A percentile compares a stretch with the other conserved stretches of the same genome.
These are phyloP conservation scores for Siniperca scherzeri DNA, from an alignment of 2,797 vertebrate genomes.

Conservation along the genomic window DNA sequence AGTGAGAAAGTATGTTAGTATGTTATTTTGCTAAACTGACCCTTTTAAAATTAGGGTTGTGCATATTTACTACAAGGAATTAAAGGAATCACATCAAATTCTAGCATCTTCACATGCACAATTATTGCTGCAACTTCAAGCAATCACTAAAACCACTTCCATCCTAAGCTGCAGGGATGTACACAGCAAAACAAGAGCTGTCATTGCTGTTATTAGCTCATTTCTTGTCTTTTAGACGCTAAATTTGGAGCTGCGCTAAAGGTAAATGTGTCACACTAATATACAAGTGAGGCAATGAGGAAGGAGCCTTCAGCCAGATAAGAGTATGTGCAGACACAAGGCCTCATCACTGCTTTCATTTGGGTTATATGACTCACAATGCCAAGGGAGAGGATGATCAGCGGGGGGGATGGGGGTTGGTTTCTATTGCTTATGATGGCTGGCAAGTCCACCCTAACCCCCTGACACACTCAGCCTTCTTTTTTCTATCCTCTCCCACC, in stretches of 20 bases:
- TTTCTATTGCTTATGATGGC: conserved; percentile 13
- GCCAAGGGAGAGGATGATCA: conserved; percentile 52
- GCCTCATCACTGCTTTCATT: conserved; percentile 70
- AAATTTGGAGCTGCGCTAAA: conserved; percentile 33
- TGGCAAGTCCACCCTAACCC: conserved; percentile 7
- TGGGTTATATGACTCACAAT: conserved; percentile 65
- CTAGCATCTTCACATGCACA: background rate
- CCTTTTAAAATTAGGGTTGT: background rate
- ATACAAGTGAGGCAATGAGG: conserved; percentile 8
- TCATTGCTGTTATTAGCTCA: background rate
- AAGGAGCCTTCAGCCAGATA: conserved; percentile 27
- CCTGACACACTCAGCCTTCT: conserved; percentile 20
- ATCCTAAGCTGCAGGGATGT: background rate
- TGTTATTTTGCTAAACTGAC: background rate
- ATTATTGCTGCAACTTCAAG: background rate
- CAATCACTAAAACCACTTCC: background rate
- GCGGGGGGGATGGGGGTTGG: background rate
- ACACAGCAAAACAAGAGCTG: background rate
- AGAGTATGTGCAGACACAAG: conserved; percentile 44
- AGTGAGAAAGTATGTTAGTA: background rate
- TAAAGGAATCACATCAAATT: background rate
- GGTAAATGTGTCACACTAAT: conserved; percentile 49
- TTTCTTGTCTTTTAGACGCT: background rate
- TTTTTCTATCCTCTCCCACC: conserved; percentile 11
- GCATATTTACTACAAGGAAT: background rate